Evolutionary conservation across 1,140 invertebrate species (phyloP).

Genomic region (Megalonaias nervosa): DNA sequence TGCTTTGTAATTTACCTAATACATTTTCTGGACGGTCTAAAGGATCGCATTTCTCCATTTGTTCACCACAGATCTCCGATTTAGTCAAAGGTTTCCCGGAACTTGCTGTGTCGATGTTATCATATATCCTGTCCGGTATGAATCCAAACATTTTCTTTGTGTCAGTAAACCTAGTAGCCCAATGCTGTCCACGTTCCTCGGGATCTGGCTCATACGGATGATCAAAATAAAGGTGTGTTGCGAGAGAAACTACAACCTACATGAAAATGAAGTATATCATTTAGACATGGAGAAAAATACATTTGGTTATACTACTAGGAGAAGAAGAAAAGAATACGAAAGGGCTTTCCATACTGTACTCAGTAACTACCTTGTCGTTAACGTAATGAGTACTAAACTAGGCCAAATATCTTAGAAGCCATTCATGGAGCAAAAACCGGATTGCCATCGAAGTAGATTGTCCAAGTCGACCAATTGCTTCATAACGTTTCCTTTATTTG

Average conservation of each 20-base stretch:
- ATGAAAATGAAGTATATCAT: no score
- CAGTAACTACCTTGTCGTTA: no score
- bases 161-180: slow-evolving; percentile 44
- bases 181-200: slow-evolving; percentile 47
- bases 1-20: slow-evolving; percentile 20
- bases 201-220: slow-evolving; percentile 55
- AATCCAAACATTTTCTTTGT: slow-evolving; percentile 39
- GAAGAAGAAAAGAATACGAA: no score
- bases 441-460: no score
- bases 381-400: no score
- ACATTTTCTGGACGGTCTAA: slow-evolving; percentile 40
- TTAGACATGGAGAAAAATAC: no score
- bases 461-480: no score
- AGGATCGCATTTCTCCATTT: slow-evolving; percentile 29
- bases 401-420: no score
- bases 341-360: no score
- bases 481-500: no score
- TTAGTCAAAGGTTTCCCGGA: slow-evolving; percentile 12
- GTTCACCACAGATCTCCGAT: slow-evolving; percentile 14
- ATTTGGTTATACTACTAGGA: no score
- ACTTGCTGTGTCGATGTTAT: slow-evolving; percentile 29
- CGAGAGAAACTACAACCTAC: slow-evolving; percentile 50
- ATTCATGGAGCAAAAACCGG: no score
- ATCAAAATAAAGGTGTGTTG: slow-evolving; percentile 54
- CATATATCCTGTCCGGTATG: slow-evolving; percentile 36